phyloP scores from a whole-genome alignment of 2,113 vertebrate species.

The Phalacrocorax pelagicus region DNA sequence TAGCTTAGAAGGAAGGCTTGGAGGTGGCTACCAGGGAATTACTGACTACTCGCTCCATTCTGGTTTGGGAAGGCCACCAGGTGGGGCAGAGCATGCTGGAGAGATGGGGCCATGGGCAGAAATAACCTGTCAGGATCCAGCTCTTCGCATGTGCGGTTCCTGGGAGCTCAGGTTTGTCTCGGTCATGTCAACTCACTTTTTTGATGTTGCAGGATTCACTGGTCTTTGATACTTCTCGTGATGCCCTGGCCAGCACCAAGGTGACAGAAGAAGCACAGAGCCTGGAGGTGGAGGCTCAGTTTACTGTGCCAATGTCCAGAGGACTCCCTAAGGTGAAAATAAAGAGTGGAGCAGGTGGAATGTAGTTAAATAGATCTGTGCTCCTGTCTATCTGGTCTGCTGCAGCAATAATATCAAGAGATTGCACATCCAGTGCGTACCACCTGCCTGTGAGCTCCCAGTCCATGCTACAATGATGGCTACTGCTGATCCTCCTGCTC shows the following conservation, averaged over 20 bases:
- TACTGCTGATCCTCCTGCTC: neutral
- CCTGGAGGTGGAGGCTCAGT: neutral
- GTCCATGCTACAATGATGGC: neutral
- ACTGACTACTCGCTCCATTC: neutral
- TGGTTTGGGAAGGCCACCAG: neutral
- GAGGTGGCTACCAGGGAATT: neutral
- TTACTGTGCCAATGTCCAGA: neutral
- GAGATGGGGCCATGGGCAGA: neutral
- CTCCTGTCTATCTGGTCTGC: neutral
- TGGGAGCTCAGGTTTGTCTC: neutral
- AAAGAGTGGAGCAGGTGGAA: neutral
- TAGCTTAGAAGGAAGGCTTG: neutral
- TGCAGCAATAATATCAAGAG: neutral
- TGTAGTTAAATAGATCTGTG: neutral
- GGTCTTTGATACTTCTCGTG: constrained; percentile 33
- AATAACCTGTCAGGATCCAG: neutral
- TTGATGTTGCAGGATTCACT: constrained; percentile 43
- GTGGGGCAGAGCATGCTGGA: neutral
- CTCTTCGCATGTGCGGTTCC: neutral
- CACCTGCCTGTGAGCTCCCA: neutral
- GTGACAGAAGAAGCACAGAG: neutral
- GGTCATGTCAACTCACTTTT: neutral
- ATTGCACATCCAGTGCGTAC: too few relatives aligned
- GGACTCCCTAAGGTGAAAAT: constrained; percentile 1
- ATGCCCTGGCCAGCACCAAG: neutral